Evolutionary conservation across 2,888 invertebrate genomes (phyloP).

Genomic region (Cheilosia scutellata): DNA sequence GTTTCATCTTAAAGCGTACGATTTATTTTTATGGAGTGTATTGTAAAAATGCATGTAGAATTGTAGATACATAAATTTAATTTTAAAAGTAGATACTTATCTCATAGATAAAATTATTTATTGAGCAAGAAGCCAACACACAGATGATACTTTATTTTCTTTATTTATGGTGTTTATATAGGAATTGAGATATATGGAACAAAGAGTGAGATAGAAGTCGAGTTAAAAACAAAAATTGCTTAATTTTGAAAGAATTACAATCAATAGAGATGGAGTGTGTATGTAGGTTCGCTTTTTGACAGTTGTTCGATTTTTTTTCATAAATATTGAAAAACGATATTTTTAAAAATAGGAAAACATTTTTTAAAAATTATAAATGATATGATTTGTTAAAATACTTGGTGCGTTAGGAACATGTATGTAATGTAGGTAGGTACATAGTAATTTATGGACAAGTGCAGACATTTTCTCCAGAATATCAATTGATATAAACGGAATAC

Average conservation of each 20-base stretch:
- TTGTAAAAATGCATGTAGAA: not conserved
- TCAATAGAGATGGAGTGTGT: not conserved
- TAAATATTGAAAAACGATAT: too few species aligned
- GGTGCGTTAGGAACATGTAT: too few species aligned
- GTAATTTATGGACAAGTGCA: too few species aligned
- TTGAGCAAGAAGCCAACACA: constrained; percentile 33
- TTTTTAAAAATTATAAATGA: too few species aligned
- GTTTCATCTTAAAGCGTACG: not conserved
- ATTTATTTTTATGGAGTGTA: not conserved
- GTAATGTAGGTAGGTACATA: too few species aligned
- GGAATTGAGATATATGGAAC: constrained; percentile 31
- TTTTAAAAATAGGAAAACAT: too few species aligned
- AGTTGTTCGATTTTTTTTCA: not conserved
- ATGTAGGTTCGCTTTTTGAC: not conserved
- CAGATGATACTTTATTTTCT: constrained; percentile 15
- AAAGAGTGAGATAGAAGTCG: not conserved
- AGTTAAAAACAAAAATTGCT: not conserved
- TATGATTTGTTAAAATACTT: too few species aligned
- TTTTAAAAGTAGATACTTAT: constrained; percentile 46
- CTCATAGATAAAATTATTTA: constrained; percentile 64
- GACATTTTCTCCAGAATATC: too few species aligned
- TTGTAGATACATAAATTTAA: not conserved
- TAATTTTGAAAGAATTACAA: not conserved
- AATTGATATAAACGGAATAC: too few species aligned
- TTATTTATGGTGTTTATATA: constrained; percentile 40